Base-by-base conservation (phyloP, 2,888 invertebrate species). In the Drosophila pegasa region DNA sequence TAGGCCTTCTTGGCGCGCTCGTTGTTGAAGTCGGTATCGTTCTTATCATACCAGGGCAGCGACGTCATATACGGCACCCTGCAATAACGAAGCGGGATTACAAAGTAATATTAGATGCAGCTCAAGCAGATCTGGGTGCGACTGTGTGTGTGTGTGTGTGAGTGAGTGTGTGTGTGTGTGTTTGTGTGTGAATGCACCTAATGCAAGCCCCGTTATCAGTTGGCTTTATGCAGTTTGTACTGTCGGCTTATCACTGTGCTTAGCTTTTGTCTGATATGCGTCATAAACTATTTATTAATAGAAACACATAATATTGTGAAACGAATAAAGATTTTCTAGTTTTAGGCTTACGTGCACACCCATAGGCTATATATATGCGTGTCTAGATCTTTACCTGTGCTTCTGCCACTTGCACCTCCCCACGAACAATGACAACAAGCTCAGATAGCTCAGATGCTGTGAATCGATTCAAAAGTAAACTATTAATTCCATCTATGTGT, bases 41-140 rank as follows among this genome's bases (percentile, higher is more conserved):
- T 94, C 76, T 94, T 94, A 69, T 96, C 94, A 86, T 95, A 95
- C 99, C 99, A 99, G 0, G 99, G 99, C 80, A 95, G 94, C 62
- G 95, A 95, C 2, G 94, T 94, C 74, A 93, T 93, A 51, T 93
- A 94, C 76, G 93, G 94, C 57, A 94, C 92, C 63, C 95, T 95
- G 92, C n/a, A 89, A 86, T 69, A 71, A 60, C 62, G 59, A 35
- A 72, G 40, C 45, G 2, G 16, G 3, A 20, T 35, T 47, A 43
- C 27, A 74, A 56, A 58, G 22, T 62, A 51, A 37, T 51, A 48
- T 33, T 48, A 43, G 37, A 43, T 61, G 38, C n/a, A 8, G 22
- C 16, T 25, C 22, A 27, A 25, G 6, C 12, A 18, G 18, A 9
- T 25, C 38, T 6, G 14, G 18, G 4, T 31, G 14, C 8, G 3